Base-by-base conservation (phyloP, 2,888 invertebrate genomes). In the Epinotia bilunana region DNA sequence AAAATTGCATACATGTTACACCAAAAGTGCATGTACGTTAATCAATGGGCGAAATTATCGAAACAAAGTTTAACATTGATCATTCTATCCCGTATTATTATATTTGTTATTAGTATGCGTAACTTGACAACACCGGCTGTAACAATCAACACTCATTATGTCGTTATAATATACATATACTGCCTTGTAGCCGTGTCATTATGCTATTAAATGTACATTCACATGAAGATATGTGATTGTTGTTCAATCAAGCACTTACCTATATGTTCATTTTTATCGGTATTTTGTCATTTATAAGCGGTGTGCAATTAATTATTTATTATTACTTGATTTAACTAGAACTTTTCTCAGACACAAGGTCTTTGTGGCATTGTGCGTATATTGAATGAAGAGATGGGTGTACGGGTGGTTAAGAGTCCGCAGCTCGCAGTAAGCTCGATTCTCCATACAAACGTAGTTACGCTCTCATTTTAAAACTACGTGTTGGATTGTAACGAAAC, bases 131-230 rank as follows among this genome's bases (percentile, higher is more conserved):
- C 57, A 11, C 58, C 4, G 20, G 49, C 57, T n/a, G 20, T 23
- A 28, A 61, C 13, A 18, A 73, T 53, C 67, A 62, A 43, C 73
- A 57, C 49, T 72, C 58, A 65, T 72, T 72, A 72, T 46, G 18
- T 23, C 60, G 60, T 49, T 72, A 49, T 43, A 20, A 20, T 20
- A 20, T 20, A 20, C 20, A 20, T 20, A 4, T 49, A 55, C 61
- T 46, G 20, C 20, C 5, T 63, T 20, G 58, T 60, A 33, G 60
- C 58, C 6, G 16, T 49, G 60, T 1, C 60, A 60, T 60, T 68
- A 62, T 46, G 46, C 33, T 62, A 68, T 68, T 63, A 69, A 55
- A 13, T 72, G 61, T 6, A 16, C 39, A 72, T 72, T 65, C 23
- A 49, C 65, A 73, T 49, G 62, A 16, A 43, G 39, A 57, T 39